These are phyloP conservation scores for Simalia tracyae DNA, from an alignment of 2,797 vertebrate genomes.

Conservation along the genomic window DNA sequence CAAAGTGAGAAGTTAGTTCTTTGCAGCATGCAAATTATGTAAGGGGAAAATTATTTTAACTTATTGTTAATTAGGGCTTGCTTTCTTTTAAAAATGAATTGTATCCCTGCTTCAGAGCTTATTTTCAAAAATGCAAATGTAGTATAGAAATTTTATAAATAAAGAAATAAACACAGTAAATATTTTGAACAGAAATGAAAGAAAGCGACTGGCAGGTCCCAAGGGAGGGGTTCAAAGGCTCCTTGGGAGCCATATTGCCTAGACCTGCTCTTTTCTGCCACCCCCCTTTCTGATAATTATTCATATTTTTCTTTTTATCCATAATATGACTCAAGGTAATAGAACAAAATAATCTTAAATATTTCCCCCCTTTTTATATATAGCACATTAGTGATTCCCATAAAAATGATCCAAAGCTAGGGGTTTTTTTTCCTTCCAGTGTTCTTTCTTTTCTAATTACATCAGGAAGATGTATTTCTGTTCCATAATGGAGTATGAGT, in stretches of 20 bases:
- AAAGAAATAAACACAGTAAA: not conserved
- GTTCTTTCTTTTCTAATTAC: slow-evolving; percentile 51
- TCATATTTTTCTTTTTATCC: slow-evolving; percentile 11
- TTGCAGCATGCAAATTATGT: not conserved
- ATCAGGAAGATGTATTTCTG: slow-evolving; percentile 50
- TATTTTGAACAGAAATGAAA: not conserved
- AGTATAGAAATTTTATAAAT: not conserved
- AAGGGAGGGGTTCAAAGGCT: not conserved
- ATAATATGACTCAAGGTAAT: slow-evolving; percentile 38
- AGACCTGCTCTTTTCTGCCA: not conserved
- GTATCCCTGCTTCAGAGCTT: not conserved
- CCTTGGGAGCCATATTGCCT: not conserved
- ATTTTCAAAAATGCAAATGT: not conserved
- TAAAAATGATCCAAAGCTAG: slow-evolving; percentile 49
- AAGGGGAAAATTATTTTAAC: not conserved
- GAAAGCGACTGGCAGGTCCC: not conserved
- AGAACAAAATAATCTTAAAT: slow-evolving; percentile 24
- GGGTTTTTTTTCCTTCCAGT: not conserved
- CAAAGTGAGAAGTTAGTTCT: too few relatives aligned
- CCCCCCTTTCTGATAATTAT: not conserved
- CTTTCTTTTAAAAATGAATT: not conserved
- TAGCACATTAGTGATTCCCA: slow-evolving; percentile 52
- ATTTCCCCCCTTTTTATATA: slow-evolving; percentile 43
- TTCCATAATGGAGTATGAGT: slow-evolving; percentile 42
- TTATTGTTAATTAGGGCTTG: not conserved